Evolutionary conservation across 2,888 invertebrate genomes (phyloP).

Genomic region (Thysanoteuthis rhombus): DNA sequence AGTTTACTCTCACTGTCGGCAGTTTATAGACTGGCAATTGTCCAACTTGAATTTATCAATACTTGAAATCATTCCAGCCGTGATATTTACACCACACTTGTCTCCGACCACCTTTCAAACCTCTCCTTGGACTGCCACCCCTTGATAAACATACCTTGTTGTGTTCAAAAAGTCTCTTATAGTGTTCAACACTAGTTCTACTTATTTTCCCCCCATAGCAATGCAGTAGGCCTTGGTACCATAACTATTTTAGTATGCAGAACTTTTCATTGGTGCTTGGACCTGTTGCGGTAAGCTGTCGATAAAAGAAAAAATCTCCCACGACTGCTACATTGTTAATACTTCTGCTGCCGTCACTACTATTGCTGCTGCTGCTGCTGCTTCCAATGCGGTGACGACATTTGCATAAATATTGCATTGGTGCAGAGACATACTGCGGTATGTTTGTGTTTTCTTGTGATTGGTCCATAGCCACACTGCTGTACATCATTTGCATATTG

Average conservation of each 20-base stretch:
- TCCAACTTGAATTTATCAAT: background rate
- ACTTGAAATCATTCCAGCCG: background rate
- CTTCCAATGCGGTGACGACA: background rate
- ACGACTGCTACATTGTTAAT: background rate
- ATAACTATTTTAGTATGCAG: background rate
- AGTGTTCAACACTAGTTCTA: background rate
- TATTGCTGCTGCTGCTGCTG: background rate
- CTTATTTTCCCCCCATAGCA: background rate
- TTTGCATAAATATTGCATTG: background rate
- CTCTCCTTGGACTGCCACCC: background rate
- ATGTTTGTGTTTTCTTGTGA: background rate
- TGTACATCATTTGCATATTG: constrained; percentile 12
- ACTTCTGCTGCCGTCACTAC: background rate
- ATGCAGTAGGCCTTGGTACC: background rate
- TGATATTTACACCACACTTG: background rate
- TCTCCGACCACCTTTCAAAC: background rate
- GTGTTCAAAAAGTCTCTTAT: background rate
- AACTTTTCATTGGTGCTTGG: background rate
- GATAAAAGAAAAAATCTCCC: background rate
- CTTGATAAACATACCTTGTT: background rate
- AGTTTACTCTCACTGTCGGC: background rate
- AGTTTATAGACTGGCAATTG: background rate
- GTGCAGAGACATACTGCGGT: constrained; percentile 12
- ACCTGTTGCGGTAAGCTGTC: background rate
- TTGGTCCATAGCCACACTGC: background rate